phyloP scores from a whole-genome alignment of 2,888 invertebrate genomes.

The Lissocephala sabroskyi region DNA sequence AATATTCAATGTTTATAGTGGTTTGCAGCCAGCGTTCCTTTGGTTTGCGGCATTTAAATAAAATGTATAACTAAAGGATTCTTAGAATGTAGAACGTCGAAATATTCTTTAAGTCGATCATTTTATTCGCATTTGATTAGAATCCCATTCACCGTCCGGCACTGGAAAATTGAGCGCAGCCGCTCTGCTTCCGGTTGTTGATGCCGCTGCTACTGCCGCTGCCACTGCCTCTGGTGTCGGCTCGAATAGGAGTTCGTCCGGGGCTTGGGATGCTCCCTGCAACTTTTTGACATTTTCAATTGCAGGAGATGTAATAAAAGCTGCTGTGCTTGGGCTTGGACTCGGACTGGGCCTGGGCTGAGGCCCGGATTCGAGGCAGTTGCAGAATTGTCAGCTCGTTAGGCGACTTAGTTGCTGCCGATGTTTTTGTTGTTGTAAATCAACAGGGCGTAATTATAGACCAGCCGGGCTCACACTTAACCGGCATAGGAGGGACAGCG shows the following conservation, averaged over 20 bases:
- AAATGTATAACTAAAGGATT: no score
- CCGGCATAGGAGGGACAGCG: background rate
- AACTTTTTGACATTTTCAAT: conserved; percentile 45
- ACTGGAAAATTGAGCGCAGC: conserved; percentile 11
- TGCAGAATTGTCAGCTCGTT: conserved; percentile 45
- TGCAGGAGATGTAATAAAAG: conserved; percentile 31
- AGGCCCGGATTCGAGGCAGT: no score
- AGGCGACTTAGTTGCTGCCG: conserved; percentile 28
- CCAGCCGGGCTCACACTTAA: background rate
- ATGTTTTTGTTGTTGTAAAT: conserved; percentile 22
- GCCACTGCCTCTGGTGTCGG: background rate
- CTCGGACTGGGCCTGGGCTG: no score
- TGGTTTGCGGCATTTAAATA: no score
- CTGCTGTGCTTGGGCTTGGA: conserved; percentile 11
- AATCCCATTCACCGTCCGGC: background rate
- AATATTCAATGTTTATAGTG: no score
- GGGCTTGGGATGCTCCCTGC: conserved; percentile 3
- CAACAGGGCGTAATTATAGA: conserved; percentile 54
- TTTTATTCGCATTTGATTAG: no score
- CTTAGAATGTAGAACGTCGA: no score
- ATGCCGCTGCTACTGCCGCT: conserved; percentile 1
- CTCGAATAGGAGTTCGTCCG: no score
- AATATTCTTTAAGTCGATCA: no score
- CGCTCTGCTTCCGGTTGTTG: conserved; percentile 6
- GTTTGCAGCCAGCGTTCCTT: no score